Conservation (phyloP, 2,113 vertebrate genomes). For the Gymnorhina tibicen region DNA sequence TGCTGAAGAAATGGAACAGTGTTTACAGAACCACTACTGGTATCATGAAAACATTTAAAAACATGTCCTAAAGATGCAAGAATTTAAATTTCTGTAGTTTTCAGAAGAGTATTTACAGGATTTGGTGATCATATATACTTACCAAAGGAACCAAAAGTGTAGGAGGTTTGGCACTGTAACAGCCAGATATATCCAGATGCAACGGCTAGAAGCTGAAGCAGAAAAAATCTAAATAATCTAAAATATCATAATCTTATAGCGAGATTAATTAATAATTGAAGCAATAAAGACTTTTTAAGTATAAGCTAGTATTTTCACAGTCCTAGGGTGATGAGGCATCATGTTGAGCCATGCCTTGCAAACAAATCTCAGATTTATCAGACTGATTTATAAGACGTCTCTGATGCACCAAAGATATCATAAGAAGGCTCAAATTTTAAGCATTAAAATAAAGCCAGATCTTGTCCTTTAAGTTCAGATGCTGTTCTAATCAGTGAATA, state of each 20-base stretch:
- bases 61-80: background rate
- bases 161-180: background rate
- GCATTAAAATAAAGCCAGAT: background rate
- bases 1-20: background rate
- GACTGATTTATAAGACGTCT: background rate
- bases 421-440: background rate
- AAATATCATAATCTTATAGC: background rate
- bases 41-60: background rate
- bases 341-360: background rate
- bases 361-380: background rate
- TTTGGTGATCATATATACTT: background rate
- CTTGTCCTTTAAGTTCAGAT: background rate
- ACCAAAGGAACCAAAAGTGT: background rate
- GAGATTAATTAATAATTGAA: background rate
- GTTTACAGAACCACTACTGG: background rate
- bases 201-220: background rate
- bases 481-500: background rate
- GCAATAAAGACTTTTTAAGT: background rate
- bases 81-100: background rate
- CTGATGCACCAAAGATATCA: background rate
- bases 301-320: background rate
- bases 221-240: background rate
- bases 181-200: background rate
- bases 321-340: background rate
- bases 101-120: background rate